Percentiles rank a stretch among this genome's conserved stretches.
Conservation (phyloP, 1,140 invertebrate species). For the Drosophila fuyamai region DNA sequence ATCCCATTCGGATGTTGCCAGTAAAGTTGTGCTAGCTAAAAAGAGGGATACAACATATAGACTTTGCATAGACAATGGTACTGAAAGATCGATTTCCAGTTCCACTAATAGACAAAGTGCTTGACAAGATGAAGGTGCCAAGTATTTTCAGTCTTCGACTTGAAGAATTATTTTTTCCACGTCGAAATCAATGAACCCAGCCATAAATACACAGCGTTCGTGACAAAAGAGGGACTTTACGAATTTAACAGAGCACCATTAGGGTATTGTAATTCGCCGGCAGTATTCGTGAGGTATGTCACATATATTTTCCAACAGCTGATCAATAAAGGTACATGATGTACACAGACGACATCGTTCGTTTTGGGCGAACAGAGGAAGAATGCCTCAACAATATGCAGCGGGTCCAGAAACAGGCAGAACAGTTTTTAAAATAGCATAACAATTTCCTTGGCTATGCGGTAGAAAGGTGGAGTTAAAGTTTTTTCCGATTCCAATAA, state of each 20-base stretch:
- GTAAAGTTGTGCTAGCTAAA: constrained; percentile 1
- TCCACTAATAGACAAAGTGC: constrained; percentile 2
- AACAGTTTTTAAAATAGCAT: not conserved
- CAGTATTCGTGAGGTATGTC: not conserved
- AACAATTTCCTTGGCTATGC: not conserved
- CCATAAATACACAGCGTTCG: not conserved
- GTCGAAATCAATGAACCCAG: not conserved
- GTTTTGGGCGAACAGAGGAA: not conserved
- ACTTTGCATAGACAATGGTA: not conserved
- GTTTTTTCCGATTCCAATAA: not conserved
- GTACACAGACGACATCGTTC: not conserved
- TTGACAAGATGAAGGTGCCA: not conserved
- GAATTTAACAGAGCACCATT: too few relatives aligned
- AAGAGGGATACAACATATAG: not conserved
- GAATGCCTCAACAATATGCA: not conserved
- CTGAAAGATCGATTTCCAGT: not conserved
- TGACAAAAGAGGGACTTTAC: not conserved
- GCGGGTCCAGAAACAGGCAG: not conserved
- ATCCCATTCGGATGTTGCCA: not conserved
- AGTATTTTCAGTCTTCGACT: not conserved
- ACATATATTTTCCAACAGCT: not conserved
- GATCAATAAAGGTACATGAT: constrained; percentile 2
- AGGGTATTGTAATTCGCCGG: not conserved
- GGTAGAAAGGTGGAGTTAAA: not conserved
- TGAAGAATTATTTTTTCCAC: not conserved